Conservation (phyloP, 1,140 invertebrate species). For the Trichonephila clavipes region DNA sequence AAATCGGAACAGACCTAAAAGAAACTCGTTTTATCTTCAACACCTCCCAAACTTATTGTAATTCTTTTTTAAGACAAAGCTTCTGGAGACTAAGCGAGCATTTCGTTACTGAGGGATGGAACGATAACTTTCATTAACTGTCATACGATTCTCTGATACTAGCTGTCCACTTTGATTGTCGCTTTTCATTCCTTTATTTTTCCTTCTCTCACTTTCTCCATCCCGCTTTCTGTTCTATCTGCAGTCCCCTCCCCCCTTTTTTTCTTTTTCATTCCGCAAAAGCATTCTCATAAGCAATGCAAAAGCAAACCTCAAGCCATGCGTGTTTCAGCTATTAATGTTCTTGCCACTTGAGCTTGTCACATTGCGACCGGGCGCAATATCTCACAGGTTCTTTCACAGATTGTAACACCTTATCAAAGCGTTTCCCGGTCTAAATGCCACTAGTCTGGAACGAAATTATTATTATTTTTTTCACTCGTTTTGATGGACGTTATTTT, state of each 20-base stretch:
- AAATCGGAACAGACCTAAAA: background rate
- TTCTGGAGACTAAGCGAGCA: background rate
- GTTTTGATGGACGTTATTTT: background rate
- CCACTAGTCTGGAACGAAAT: background rate
- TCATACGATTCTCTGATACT: background rate
- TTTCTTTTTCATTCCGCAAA: background rate
- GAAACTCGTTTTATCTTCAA: background rate
- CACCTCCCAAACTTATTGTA: background rate
- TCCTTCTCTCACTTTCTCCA: no score
- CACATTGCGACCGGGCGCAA: constrained; percentile 47
- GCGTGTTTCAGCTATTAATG: constrained; percentile 52
- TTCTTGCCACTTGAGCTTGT: constrained; percentile 54
- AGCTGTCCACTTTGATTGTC: constrained; percentile 26
- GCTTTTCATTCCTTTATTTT: constrained; percentile 1
- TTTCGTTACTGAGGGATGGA: background rate
- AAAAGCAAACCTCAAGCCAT: constrained; percentile 47
- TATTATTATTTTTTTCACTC: background rate
- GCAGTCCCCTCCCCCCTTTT: no score
- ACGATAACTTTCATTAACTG: constrained; percentile 61
- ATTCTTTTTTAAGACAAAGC: constrained; percentile 52
- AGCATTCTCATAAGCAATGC: constrained; percentile 50
- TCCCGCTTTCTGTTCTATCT: background rate
- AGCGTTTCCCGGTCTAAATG: background rate
- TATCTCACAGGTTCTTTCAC: constrained; percentile 67
- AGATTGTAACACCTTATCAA: constrained; percentile 52